Evolutionary conservation across 2,888 invertebrate genomes (phyloP), one percentile per base, ranked within the genome.

Genomic region (Polia nebulosa): DNA sequence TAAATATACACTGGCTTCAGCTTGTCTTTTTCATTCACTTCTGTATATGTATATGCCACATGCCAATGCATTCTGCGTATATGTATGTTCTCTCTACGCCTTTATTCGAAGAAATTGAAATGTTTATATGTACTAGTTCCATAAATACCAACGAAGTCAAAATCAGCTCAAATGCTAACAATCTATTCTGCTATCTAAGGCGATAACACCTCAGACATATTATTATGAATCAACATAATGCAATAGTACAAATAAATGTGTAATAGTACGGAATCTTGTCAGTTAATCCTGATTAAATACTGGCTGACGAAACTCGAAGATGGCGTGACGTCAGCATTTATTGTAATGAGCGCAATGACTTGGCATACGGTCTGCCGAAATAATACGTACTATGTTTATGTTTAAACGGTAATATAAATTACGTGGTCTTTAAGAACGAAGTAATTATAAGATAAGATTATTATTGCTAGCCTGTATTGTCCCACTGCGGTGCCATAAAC

Each of bases 341-440:
- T 74, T 71, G 32, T 41, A 60, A 53, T 58, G 52, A 49, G 34
- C 34, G 7, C 52, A 53, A 67, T 68, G 68, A 72, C 75, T 75
- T 75, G 0, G 45, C 68, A 47, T 73, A 20, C 3, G 2, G 3
- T 36, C 17, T 5, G 11, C 13, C 17, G 6, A 70, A 64, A 39
- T n/a, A 36, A 73, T 55, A 64, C 49, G 41, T 45, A n/a, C n/a
- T n/a, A n/a, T 8, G 15, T 20, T 9, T 27, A 27, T 27, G 27
- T 6, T 13, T 3, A 20, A 36, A 56, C 9, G 7, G n/a, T 20
- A 29, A 36, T n/a, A 41, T n/a, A 20, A n/a, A 58, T 25, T 41
- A 56, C 27, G 47, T 47, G 25, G 25, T 44, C 8, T 45, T 47
- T 20, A 7, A 15, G 4, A 60, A 45, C 20, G n/a, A 11, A 9